Percentiles rank a stretch among this genome's conserved stretches.
Conservation (phyloP, 2,888 invertebrate species). For the Tortrix viridana region DNA sequence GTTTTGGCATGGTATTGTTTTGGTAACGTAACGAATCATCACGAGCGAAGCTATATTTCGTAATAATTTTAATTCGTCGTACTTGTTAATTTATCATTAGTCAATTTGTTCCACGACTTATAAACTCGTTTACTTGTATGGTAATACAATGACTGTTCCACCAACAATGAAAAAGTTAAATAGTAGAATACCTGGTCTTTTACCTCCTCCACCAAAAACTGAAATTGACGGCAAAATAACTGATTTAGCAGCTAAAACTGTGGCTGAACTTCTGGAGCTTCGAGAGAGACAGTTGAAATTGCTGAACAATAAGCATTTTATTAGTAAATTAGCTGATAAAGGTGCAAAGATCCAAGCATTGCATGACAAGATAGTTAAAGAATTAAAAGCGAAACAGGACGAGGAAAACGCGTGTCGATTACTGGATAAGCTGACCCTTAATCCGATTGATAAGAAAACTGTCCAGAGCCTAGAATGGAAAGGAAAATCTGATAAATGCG, state of each 20-base stretch:
- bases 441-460: slow-evolving; percentile 66
- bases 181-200: slow-evolving; percentile 76
- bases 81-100: no score
- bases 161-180: slow-evolving; percentile 63
- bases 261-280: slow-evolving; percentile 79
- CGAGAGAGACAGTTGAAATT: slow-evolving; percentile 83
- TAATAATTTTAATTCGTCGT: no score
- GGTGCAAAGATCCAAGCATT: slow-evolving; percentile 83
- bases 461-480: slow-evolving; percentile 86
- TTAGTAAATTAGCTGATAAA: slow-evolving; percentile 83
- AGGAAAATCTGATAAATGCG: slow-evolving; percentile 65
- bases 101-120: no score
- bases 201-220: slow-evolving; percentile 70
- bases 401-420: slow-evolving; percentile 79
- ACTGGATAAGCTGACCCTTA: slow-evolving; percentile 78
- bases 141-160: slow-evolving; percentile 42
- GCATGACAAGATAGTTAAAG: slow-evolving; percentile 71
- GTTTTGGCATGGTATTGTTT: no score
- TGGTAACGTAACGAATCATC: no score
- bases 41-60: no score
- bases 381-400: slow-evolving; percentile 77
- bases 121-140: not conserved
- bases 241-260: slow-evolving; percentile 73
- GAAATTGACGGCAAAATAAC: slow-evolving; percentile 83
- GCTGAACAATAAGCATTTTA: slow-evolving; percentile 78